Evolutionary conservation across 2,888 invertebrate species (phyloP), one percentile per base, ranked within the genome.

Genomic region (Dusona sp.): DNA sequence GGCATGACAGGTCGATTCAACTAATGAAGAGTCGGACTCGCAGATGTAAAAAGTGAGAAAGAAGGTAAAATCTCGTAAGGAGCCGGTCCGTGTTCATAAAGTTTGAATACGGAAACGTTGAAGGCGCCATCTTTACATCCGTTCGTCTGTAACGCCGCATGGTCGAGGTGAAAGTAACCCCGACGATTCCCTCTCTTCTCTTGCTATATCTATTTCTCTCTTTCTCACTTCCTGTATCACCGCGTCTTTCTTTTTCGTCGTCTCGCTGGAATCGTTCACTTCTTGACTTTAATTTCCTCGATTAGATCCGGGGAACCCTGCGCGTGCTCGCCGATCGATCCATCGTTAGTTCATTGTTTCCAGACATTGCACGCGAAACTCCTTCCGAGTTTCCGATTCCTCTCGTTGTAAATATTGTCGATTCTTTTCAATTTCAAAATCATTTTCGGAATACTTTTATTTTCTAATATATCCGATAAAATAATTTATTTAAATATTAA

Each of bases 141-240:
- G 79, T 64, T 38, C 42, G 72, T 38, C 81, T 81, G 84, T 72
- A 61, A 54, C 84, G 82, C 57, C 65, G 61, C 72, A 72, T 67
- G 29, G 33, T 38, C 51, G 22, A 80, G 84, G 86, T 84, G 86
- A 86, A 86, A 86, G 86, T 80, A 70, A 67, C 45, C 13, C 54
- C 38, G 42, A 73, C 11, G 22, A 19, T 68, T 64, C 7, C 16
- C 72, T 73, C 42, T 75, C 57, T 75, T 48, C 42, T 29, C 38
- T 51, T 16, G 7, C 79, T 54, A 1, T 36, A 16, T 65, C 29
- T 29, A 19, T 25, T 8, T 38, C 29, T 9, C 16, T 64, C 64
- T 64, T 70, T 70, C 68, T 54, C 73, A 67, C 42, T 68, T 7
- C 6, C 22, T 68, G 38, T 38, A 2, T 42, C 42, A 25, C 22